Evolutionary conservation across 2,888 invertebrate genomes (phyloP).

Genomic region (Pseudoips prasinana): DNA sequence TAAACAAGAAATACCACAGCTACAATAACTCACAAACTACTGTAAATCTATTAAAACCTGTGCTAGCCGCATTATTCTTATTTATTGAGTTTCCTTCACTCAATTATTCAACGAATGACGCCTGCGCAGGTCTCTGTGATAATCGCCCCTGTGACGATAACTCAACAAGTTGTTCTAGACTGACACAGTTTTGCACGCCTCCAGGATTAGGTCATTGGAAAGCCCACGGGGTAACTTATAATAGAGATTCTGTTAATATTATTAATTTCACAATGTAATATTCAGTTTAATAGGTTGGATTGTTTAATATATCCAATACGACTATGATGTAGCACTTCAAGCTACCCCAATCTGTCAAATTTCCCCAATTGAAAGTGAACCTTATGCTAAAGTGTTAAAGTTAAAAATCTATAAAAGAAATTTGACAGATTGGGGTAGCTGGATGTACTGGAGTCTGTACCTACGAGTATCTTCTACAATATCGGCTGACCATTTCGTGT

Average conservation of each 20-base stretch:
- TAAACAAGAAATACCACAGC: too few relatives aligned
- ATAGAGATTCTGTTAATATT: slow-evolving; percentile 16
- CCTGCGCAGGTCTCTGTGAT: slow-evolving; percentile 44
- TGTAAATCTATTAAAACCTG: background rate
- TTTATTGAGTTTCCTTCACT: slow-evolving; percentile 33
- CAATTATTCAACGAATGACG: slow-evolving; percentile 50
- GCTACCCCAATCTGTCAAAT: too few relatives aligned
- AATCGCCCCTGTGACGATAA: slow-evolving; percentile 48
- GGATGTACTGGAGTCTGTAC: too few relatives aligned
- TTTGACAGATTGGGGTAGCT: too few relatives aligned
- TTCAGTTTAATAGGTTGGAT: slow-evolving; percentile 18
- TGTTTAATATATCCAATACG: too few relatives aligned
- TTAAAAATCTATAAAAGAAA: too few relatives aligned
- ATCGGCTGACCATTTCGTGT: too few relatives aligned
- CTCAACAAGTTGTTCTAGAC: slow-evolving; percentile 37
- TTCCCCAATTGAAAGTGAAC: too few relatives aligned
- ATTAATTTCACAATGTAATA: slow-evolving; percentile 15
- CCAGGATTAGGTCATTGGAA: slow-evolving; percentile 46
- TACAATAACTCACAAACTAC: too few relatives aligned
- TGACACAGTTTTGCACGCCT: slow-evolving; percentile 45
- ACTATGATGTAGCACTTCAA: too few relatives aligned
- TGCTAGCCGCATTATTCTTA: slow-evolving; percentile 18
- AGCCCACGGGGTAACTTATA: slow-evolving; percentile 35
- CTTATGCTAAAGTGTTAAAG: too few relatives aligned
- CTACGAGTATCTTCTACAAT: too few relatives aligned